Conservation (phyloP, 2,113 vertebrate genomes). For the Phycodurus eques region DNA sequence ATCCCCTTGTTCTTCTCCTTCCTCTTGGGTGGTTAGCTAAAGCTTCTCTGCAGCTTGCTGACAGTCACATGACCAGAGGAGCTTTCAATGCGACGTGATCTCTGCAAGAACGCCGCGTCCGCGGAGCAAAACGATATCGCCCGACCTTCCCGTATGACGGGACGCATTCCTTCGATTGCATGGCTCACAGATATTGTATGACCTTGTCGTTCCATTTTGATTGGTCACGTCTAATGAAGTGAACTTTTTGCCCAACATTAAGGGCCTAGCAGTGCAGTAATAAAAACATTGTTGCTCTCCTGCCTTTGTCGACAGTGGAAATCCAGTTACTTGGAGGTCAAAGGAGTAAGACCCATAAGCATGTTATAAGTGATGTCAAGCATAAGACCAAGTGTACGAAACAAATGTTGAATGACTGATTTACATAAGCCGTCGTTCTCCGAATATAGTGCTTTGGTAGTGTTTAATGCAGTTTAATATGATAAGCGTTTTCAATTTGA, state of each 20-base stretch:
- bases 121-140: not conserved
- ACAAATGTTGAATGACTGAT: not conserved
- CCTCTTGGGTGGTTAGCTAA: conserved; percentile 1
- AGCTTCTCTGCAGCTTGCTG: not conserved
- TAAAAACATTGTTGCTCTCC: not conserved
- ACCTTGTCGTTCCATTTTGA: not conserved
- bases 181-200: not conserved
- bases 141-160: not conserved
- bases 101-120: not conserved
- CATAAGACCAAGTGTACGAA: not conserved
- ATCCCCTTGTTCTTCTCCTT: not conserved
- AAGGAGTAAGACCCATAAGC: not conserved
- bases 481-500: too few species aligned
- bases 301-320: not conserved
- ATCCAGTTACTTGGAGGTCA: too few species aligned
- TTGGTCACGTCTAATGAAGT: not conserved
- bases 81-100: not conserved
- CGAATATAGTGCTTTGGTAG: not conserved
- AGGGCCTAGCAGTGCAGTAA: not conserved
- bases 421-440: not conserved
- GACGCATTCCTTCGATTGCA: not conserved
- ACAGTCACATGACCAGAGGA: not conserved
- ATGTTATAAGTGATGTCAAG: not conserved
- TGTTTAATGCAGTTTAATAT: not conserved
- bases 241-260: not conserved